Base-by-base conservation (phyloP, 1,140 invertebrate species). In the Rhysida immarginata region DNA sequence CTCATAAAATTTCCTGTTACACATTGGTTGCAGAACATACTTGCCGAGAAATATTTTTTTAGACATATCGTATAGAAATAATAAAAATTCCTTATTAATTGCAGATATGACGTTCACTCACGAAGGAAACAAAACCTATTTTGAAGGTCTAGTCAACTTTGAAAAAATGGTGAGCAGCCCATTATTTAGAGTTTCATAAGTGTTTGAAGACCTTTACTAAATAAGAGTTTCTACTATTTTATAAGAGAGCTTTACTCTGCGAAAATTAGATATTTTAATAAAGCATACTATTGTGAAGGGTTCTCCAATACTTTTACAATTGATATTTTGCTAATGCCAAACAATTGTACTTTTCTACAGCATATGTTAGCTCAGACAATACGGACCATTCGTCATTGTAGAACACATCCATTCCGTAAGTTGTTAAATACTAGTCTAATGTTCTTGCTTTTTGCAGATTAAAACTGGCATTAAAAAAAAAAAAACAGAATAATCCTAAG, bases 71-170 rank as follows among this genome's bases (percentile, higher is more conserved):
- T 24, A 35, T 8, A 35, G 16, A 35, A 35, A 35, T 8, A 35
- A 35, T 16, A 35, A 5, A 16, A 35, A 35, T 35, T 35, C 16
- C 29, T 35, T 35, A 16, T 35, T 35, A 8, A 35, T 66, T 63
- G 23, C 63, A 78, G 81, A 91, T 69, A 84, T 91, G 81, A 88
- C 85, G 23, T 91, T 91, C 64, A 84, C 84, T 14, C 85, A 91
- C 67, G 87, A 90, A 70, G 87, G 87, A n/a, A 91, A 90, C 68
- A 87, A 87, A 68, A 89, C 86, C 1, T 82, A 81, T 61, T 75
- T 86, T 59, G 84, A 87, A 66, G 83, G 82, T 11, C 69, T 91
- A 42, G 83, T 91, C 24, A 91, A 90, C 67, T 91, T 90, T 72
- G 87, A 91, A 68, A 91, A 91, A 74, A 91, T 91, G 87, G 69